Conservation (phyloP, 2,888 invertebrate species). For the Pomacea canaliculata region DNA sequence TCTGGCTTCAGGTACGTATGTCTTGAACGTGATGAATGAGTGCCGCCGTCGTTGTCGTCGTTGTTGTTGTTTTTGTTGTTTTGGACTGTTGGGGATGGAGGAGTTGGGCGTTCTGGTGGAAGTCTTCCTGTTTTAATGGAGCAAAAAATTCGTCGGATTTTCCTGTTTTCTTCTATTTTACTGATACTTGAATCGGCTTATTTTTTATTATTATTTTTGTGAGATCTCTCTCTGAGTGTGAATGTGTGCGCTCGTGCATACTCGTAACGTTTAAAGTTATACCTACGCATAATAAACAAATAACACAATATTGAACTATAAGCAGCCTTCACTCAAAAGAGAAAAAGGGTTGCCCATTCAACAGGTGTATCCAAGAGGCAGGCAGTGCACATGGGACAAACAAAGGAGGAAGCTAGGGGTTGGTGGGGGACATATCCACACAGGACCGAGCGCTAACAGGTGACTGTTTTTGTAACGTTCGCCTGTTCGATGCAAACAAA, state of each 20-base stretch:
- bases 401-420: too few relatives aligned
- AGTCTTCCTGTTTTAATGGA: too few relatives aligned
- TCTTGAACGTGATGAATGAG: background rate
- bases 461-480: too few relatives aligned
- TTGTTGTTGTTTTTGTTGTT: too few relatives aligned
- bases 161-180: background rate
- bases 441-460: too few relatives aligned
- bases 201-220: slow-evolving; percentile 1
- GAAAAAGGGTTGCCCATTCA: background rate
- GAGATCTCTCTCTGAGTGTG: slow-evolving; percentile 13
- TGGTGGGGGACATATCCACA: too few relatives aligned
- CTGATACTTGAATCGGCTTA: background rate
- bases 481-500: too few relatives aligned
- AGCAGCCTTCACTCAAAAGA: background rate
- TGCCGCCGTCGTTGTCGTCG: too few relatives aligned
- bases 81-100: too few relatives aligned
- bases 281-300: too few relatives aligned
- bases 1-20: slow-evolving; percentile 55
- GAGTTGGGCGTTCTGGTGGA: too few relatives aligned
- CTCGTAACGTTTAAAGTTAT: background rate
- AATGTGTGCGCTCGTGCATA: slow-evolving; percentile 1
- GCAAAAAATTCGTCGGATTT: background rate
- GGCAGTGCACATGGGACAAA: too few relatives aligned
- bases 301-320: background rate
- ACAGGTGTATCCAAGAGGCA: background rate